Base-by-base conservation (phyloP, 2,797 vertebrate species). In the Tachyglossus aculeatus region DNA sequence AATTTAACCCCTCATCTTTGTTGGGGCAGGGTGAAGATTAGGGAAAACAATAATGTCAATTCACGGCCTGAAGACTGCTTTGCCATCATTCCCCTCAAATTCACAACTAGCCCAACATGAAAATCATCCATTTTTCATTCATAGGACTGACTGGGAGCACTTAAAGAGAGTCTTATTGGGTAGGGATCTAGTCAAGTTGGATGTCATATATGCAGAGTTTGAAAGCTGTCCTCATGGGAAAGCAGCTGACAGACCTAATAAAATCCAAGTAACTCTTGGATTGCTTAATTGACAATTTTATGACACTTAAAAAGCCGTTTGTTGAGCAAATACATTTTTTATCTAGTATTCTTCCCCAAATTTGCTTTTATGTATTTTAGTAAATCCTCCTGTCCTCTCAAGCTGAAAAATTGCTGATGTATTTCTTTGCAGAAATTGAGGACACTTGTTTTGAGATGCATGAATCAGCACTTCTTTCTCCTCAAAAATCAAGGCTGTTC, bases 351-450 rank as follows among this genome's bases (percentile, higher is more conserved):
- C 41, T 74, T 74, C 62, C 76, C 39, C 36, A 84, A 84, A 78
- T 78, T 82, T 1, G 21, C n/a, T 83, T 87, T 81, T 67, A 79
- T 60, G 33, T 85, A 57, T 83, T 87, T 77, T 88, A 44, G 55
- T 68, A 54, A 81, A 74, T 22, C 29, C 58, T 86, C 87, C 58
- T 75, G 59, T 61, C 74, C 88, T 58, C 50, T 83, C 54, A 86
- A 81, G 83, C 53, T 85, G 45, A 88, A 84, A 58, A 83, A 85
- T 53, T 70, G 81, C 88, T 86, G 80, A 87, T 61, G 65, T 67
- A 87, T 82, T 76, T 71, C 27, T 78, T 56, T 53, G 56, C 34
- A 78, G 67, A 80, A 83, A 85, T 84, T 64, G 75, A 79, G 76
- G 75, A 70, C 60, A 53, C 74, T 78, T 81, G 40, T 83, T 73